Base-by-base conservation (phyloP, 2,888 invertebrate species). In the Archips crataeganus region DNA sequence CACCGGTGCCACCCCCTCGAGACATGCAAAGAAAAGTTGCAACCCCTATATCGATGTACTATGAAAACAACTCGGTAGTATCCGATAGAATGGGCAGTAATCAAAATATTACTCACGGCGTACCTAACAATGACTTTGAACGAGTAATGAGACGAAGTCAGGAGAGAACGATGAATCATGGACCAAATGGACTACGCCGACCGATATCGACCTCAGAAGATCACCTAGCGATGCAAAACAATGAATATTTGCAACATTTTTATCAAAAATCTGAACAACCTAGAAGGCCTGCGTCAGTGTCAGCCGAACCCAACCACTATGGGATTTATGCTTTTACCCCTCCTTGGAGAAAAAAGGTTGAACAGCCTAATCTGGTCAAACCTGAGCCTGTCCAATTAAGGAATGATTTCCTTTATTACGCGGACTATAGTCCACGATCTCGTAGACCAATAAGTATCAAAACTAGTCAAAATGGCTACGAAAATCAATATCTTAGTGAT, bases 1-100 rank as follows among this genome's bases (percentile, higher is more conserved):
- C 97, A 5, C 97, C 98, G 0, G 96, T 97, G 3, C 97, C 97
- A 42, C 97, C 98, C 0, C 97, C 97, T n/a, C 93, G 97, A 79
- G 97, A 97, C 88, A 97, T 96, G 77, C 95, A 95, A 81, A 95
- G 96, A 75, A 95, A 96, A 87, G 92, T 95, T 15, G 88, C 95
- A 32, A 94, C 95, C 47, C 93, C 93, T 75, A 78, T 94, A 79
- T 94, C 95, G 36, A 94, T 94, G 92, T 92, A 92, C 82, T 94
- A 94, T 81, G 95, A 95, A 80, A 92, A 90, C 79, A 91, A 89
- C 73, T 81, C 90, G 2, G 80, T 87, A 72, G 81, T 89, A 75
- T 80, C 86, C 64, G 92, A 94, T 76, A 89, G 89, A 82, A 82
- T 86, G 71, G 85, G 76, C 66, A 85, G 81, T 74, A 86, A 85